Conservation (phyloP, 2,797 vertebrate species). For the Champsocephalus gunnari region DNA sequence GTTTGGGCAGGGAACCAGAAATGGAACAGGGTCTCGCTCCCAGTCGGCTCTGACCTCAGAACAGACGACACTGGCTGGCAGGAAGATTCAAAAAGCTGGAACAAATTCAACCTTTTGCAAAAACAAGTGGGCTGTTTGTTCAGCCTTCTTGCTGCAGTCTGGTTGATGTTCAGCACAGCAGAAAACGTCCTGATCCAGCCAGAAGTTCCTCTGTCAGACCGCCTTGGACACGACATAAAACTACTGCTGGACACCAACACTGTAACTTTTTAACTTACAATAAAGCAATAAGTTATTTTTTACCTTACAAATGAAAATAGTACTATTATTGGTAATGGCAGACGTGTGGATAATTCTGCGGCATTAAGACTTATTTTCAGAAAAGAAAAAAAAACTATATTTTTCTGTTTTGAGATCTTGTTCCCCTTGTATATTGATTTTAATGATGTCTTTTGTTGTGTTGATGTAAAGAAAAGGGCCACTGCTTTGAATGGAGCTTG, state of each 20-base stretch:
- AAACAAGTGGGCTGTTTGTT: slow-evolving; percentile 70
- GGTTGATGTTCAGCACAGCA: slow-evolving; percentile 70
- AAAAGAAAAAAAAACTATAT: slow-evolving; percentile 81
- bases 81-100: slow-evolving; percentile 63
- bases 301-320: slow-evolving; percentile 85
- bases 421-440: slow-evolving; percentile 81
- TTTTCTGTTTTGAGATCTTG: slow-evolving; percentile 84
- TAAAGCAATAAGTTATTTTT: slow-evolving; percentile 89
- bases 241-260: slow-evolving; percentile 88
- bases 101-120: slow-evolving; percentile 57
- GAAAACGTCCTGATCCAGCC: slow-evolving; percentile 69
- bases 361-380: slow-evolving; percentile 88
- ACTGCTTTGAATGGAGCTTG: slow-evolving; percentile 69
- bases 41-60: slow-evolving; percentile 67
- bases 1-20: slow-evolving; percentile 67
- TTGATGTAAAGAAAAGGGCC: slow-evolving; percentile 78
- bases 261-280: slow-evolving; percentile 88
- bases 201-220: slow-evolving; percentile 72
- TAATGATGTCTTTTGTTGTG: slow-evolving; percentile 77
- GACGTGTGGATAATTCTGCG: slow-evolving; percentile 82
- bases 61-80: slow-evolving; percentile 68
- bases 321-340: slow-evolving; percentile 82
- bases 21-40: slow-evolving; percentile 79
- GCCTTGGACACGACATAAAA: slow-evolving; percentile 77
- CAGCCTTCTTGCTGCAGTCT: slow-evolving; percentile 64